Evolutionary conservation across 2,888 invertebrate species (phyloP).

Genomic region (Stegana nigrithorax): DNA sequence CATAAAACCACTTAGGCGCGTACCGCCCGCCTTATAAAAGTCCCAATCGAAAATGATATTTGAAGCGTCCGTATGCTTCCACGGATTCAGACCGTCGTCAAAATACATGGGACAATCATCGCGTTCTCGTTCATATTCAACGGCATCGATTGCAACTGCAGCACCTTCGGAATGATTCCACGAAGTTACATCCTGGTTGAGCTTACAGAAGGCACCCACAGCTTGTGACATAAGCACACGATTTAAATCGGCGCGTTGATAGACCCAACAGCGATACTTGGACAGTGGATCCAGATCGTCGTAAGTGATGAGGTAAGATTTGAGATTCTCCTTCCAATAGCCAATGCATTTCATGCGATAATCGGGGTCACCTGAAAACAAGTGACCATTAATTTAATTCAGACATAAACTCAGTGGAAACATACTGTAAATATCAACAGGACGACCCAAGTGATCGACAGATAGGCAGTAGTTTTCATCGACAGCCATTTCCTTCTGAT

Average conservation of each 20-base stretch:
- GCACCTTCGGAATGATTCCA: constrained; percentile 92
- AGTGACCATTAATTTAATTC: too few relatives aligned
- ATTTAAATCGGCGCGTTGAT: constrained; percentile 94
- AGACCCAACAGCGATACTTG: constrained; percentile 97
- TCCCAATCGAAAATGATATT: constrained; percentile 79
- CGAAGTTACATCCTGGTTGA: constrained; percentile 90
- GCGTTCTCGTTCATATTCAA: constrained; percentile 91
- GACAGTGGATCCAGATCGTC: constrained; percentile 96
- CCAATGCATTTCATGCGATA: constrained; percentile 97
- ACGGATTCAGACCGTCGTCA: constrained; percentile 92
- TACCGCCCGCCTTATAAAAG: constrained; percentile 60
- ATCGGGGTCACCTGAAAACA: constrained; percentile 95
- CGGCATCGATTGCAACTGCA: constrained; percentile 89
- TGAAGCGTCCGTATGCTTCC: constrained; percentile 78
- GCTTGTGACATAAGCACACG: constrained; percentile 86
- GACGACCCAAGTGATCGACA: constrained; percentile 95
- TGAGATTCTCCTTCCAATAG: constrained; percentile 97
- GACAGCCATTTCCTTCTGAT: constrained; percentile 92
- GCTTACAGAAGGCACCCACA: constrained; percentile 90
- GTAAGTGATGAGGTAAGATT: constrained; percentile 94
- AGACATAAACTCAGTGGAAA: too few relatives aligned
- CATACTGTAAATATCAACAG: constrained; percentile 95
- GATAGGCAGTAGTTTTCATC: constrained; percentile 96
- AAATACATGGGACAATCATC: constrained; percentile 98
- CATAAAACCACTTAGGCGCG: constrained; percentile 23